Evolutionary conservation across 2,888 invertebrate genomes (phyloP), one percentile per base, ranked within the genome.

Genomic region (Gastracanthus pulcherrimus): DNA sequence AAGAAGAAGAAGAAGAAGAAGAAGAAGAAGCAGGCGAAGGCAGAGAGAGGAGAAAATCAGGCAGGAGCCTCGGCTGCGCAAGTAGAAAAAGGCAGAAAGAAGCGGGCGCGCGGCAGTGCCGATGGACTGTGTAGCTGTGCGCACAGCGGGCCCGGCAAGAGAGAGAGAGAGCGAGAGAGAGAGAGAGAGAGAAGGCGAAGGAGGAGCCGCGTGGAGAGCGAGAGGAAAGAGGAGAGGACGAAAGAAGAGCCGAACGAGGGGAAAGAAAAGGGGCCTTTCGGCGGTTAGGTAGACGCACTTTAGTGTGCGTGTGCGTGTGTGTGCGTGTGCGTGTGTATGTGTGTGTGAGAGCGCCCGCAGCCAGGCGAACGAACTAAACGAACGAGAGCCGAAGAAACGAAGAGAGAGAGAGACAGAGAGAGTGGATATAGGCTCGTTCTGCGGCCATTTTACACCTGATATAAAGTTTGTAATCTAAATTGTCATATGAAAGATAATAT

Each of bases 181-280:
- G n/a, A n/a, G n/a, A n/a, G 55, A 55, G n/a, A n/a, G n/a, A n/a
- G n/a, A n/a, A n/a, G n/a, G n/a, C 55, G 55, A 55, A 55, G 55
- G 81, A 71, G 81, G 55, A 75, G 60, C 51, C 31, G 76, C 66
- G 71, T n/a, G 7, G 76, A 76, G 9, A 41, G 13, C 23, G 55
- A 55, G 55, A 23, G 23, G 9, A 55, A 26, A 55, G 26, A n/a
- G n/a, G 78, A 76, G 82, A 77, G 79, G 38, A 51, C 78, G 80
- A 66, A 48, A 80, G 75, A 78, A 72, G 76, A 74, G 58, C 66
- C 34, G 67, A 16, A 29, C 29, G 45, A 29, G 80, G 38, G 55
- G 29, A 58, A 75, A 67, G 31, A 72, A 81, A 84, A 81, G 86
- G 82, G 86, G 87, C 86, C 88, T 88, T 89, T 88, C 87, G 89